phyloP scores from a whole-genome alignment of 1,140 invertebrate species.

The Cotesia glomerata region DNA sequence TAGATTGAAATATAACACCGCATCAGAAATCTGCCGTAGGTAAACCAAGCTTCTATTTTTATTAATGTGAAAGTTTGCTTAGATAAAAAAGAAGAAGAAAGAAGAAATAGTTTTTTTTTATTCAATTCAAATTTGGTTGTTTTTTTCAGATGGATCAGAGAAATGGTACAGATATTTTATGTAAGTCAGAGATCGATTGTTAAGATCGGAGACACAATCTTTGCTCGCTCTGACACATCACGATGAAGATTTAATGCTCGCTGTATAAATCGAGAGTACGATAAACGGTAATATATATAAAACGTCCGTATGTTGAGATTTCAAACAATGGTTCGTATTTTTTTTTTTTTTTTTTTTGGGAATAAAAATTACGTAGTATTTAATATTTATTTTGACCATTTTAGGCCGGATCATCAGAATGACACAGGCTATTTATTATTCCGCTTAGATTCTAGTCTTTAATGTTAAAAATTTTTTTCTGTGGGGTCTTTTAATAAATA shows the following conservation, averaged over 20 bases:
- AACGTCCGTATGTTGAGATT: too few species aligned
- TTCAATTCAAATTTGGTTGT: constrained; percentile 9
- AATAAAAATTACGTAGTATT: background rate
- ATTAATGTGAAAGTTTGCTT: background rate
- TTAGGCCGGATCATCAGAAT: too few species aligned
- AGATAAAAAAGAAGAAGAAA: too few species aligned
- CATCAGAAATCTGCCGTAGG: constrained; percentile 19
- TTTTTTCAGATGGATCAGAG: constrained; percentile 1
- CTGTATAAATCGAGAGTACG: background rate
- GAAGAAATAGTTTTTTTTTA: background rate
- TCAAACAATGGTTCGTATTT: too few species aligned
- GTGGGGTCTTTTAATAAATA: too few species aligned
- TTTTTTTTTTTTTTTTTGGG: background rate
- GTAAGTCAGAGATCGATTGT: constrained; percentile 26
- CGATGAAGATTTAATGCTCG: constrained; percentile 21
- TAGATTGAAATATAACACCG: constrained; percentile 60
- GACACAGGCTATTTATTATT: too few species aligned
- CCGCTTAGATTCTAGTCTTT: too few species aligned
- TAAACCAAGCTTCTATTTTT: too few species aligned
- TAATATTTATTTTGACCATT: background rate
- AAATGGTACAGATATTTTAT: constrained; percentile 20
- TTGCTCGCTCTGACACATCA: constrained; percentile 48
- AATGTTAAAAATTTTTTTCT: too few species aligned
- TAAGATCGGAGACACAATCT: constrained; percentile 37
- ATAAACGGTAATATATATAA: too few species aligned